A percentile compares a stretch with the other conserved stretches of the same genome.
Conservation (phyloP, 2,797 vertebrate species). For the Myotis findleyi region DNA sequence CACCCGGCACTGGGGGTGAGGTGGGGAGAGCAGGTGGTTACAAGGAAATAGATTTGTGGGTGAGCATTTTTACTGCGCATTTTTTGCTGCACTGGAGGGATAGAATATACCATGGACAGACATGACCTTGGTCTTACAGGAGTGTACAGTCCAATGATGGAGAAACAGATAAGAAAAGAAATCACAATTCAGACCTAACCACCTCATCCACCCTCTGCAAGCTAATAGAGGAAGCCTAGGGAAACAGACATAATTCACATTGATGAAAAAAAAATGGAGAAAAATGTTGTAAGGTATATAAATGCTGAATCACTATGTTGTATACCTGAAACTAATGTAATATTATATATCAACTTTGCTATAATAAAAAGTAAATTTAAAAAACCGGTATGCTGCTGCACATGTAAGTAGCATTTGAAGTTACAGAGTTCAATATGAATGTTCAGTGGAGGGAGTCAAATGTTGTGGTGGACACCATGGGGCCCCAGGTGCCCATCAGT, state of each 20-base stretch:
- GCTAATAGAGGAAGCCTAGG: background rate
- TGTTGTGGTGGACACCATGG: background rate
- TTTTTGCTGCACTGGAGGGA: no score
- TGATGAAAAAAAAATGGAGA: background rate
- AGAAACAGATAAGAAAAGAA: background rate
- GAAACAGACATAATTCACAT: background rate
- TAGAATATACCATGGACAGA: background rate
- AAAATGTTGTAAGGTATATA: background rate
- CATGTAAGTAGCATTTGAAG: background rate
- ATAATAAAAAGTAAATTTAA: background rate
- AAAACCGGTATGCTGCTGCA: background rate
- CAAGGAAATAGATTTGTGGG: background rate
- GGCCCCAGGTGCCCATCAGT: background rate
- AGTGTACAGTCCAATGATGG: background rate
- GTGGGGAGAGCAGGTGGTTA: background rate
- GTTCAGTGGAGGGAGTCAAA: background rate
- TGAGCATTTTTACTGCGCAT: accelerated
- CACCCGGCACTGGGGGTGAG: no score
- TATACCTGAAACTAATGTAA: background rate
- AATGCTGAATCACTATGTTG: background rate
- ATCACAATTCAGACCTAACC: background rate
- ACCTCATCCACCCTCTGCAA: accelerated
- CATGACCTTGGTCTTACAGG: background rate
- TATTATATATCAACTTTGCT: background rate
- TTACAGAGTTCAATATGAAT: background rate